A percentile compares a stretch with the other conserved stretches of the same genome.
Conservation (phyloP, 1,140 invertebrate genomes). For the Caenorhabditis elegans region WBcel235 BX284602.5:6871501-6872000, state of each 20-base stretch:
- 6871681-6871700: neutral
- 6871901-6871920: neutral
- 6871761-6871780: neutral
- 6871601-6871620: neutral
- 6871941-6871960: neutral
- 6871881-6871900: neutral
- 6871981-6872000: neutral
- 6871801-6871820: neutral
- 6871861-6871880: neutral
- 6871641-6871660: neutral
- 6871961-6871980: neutral
- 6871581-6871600: neutral
- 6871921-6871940: neutral
- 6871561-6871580: too few relatives aligned
- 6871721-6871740: slow-evolving; percentile 4
- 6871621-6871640: neutral
- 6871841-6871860: neutral
- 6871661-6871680: slow-evolving; percentile 1
- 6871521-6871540: neutral
- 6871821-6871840: slow-evolving; percentile 9
- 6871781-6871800: neutral
- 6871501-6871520: neutral
- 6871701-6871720: neutral
- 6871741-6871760: neutral
- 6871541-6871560: neutral